These are phyloP conservation scores for Paracyclopina nana DNA, from an alignment of 1,140 invertebrate genomes.

Conservation along the genomic window DNA sequence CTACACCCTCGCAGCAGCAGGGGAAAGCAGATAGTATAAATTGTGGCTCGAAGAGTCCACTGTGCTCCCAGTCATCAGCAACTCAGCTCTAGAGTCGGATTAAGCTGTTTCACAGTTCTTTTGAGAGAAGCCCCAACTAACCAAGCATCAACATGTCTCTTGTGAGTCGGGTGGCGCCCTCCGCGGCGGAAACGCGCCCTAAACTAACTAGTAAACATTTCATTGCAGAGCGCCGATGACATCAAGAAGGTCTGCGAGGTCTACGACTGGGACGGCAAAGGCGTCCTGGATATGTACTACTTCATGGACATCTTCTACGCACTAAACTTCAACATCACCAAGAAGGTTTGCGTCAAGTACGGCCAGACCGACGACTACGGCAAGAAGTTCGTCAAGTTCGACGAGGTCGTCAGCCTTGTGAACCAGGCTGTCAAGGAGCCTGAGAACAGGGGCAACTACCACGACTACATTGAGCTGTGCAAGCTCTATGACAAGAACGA, in stretches of 20 bases:
- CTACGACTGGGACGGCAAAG: conserved; percentile 59
- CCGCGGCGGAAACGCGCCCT: no score
- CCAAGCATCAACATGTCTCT: no score
- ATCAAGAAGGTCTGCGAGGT: conserved; percentile 27
- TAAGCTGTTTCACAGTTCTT: no score
- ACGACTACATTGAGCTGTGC: conserved; percentile 95
- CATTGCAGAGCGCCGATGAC: no score
- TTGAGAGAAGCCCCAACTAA: no score
- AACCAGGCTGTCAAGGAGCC: conserved; percentile 73
- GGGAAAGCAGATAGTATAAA: no score
- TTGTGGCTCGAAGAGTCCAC: no score
- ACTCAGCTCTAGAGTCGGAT: no score
- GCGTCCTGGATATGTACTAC: conserved; percentile 55
- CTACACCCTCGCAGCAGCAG: no score
- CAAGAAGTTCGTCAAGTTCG: conserved; percentile 28
- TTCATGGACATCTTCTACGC: conserved; percentile 73
- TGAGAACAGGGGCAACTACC: conserved; percentile 86
- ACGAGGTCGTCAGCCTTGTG: conserved; percentile 5
- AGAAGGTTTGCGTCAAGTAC: conserved; percentile 64
- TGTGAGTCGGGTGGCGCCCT: no score
- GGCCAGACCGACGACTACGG: conserved; percentile 87
- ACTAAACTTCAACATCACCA: conserved; percentile 74
- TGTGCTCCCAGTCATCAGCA: no score
- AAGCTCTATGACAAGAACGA: conserved; percentile 96
- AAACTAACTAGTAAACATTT: no score